Base-by-base conservation (phyloP, 2,797 vertebrate species). In the Spea hammondii region DNA sequence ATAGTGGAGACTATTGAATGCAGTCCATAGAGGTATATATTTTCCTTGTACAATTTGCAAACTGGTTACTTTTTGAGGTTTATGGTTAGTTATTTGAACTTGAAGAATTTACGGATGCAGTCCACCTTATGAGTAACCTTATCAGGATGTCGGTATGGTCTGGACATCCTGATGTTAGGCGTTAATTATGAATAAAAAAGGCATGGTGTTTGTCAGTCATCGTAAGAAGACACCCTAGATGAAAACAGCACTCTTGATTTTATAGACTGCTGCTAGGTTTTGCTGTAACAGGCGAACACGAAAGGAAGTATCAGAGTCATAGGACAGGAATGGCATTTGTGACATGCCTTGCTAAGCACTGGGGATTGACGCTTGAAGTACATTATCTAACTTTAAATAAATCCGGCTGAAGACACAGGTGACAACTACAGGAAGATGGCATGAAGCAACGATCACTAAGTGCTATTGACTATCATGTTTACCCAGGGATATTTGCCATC, bases 241-340 rank as follows among this genome's bases (percentile, higher is more conserved):
- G 67, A 70, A 59, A 62, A 70, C 51, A 8, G 48, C 57, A 64
- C 53, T 49, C 66, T 51, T 76, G 54, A n/a, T 11, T 45, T 70
- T 5, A 77, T 66, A 45, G 64, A n/a, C 67, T 51, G n/a, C n/a
- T 8, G 45, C 68, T 44, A 76, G 49, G 59, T 59, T 46, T 44
- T 77, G 46, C 13, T 67, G 51, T 11, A 64, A 62, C 45, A 62
- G 60, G 55, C 10, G 32, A 59, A 11, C 54, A 59, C 44, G 4
- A 69, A 70, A 62, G 75, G 76, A 77, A 77, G 60, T 70, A 55
- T 69, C 17, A 60, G 3, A 70, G 76, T 67, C 55, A 59, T n/a
- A 13, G 14, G 75, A n/a, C 17, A 17, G 76, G 47, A 49, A 59
- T 50, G 47, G 13, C 66, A 62, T 60, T 70, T 60, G 59, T 69